Evolutionary conservation across 1,140 invertebrate genomes (phyloP), one percentile per base, ranked within the genome.

Genomic region (Zaprionus davidi): DNA sequence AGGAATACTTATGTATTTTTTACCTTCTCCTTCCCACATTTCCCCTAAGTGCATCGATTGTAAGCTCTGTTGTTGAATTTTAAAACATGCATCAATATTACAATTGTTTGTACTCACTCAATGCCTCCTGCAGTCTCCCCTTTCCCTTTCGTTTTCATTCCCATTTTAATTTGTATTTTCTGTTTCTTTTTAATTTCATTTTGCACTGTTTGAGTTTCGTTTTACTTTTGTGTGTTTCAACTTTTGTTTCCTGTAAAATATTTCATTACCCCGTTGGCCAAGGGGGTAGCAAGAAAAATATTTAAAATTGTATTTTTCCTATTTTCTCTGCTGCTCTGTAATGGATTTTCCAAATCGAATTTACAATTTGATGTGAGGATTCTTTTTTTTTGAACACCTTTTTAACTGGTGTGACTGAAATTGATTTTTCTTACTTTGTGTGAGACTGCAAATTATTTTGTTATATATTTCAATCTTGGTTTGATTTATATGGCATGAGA

Each of bases 321-420:
- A 7, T 44, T 44, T 44, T 44, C 1, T 0, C 12, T 22, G 20
- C 4, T 24, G 5, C 20, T 13, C 46, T 24, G 22, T 51, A 51
- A 51, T 51, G 46, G 46, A 51, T 51, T 51, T 51, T 51, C n/a
- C 11, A 51, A 51, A 51, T 51, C 11, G 11, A 51, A 51, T 51
- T 51, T 22, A n/a, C 20, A 24, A 13, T 51, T 51, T 24, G 4
- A 49, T 49, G 11, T 49, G 11, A 17, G 7, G 3, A 34, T 34
- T 34, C 2, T 49, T 49, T 49, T 49, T 49, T 22, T 51, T 22
- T 7, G 2, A 24, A 24, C 20, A 51, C 17, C 20, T 51, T 51
- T 51, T 22, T 51, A 24, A 51, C 20, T 51, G 46, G 12, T 11
- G 12, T 22, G 46, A n/a, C 7, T 22, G 46, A 13, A 51, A 51